Evolutionary conservation across 23 tunicate genomes (phyloP).

Genomic region (Corella eumyota): DNA sequence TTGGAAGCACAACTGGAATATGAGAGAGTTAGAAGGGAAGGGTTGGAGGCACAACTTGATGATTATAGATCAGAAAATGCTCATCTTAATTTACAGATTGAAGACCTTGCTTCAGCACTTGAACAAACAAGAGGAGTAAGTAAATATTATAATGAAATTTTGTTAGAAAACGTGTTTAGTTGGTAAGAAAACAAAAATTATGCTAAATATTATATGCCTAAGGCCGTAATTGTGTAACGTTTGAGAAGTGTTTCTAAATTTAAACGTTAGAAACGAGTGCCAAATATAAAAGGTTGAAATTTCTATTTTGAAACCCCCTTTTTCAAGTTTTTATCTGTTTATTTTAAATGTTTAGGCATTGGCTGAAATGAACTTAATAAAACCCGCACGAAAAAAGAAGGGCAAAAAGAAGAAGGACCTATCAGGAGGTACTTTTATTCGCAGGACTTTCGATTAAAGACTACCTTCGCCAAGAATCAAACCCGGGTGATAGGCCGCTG

Average conservation of each 20-base stretch:
- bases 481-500: no score
- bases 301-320: no score
- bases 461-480: background rate
- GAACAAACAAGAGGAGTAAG: slow-evolving; percentile 58
- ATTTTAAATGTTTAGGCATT: no score
- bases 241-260: no score
- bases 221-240: no score
- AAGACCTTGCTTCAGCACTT: slow-evolving; percentile 36
- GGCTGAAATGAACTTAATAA: slow-evolving; percentile 47
- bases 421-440: slow-evolving; percentile 52
- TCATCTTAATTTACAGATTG: slow-evolving; percentile 60
- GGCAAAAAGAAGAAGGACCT: slow-evolving; percentile 72
- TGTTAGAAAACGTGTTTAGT: background rate
- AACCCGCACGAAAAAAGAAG: slow-evolving; percentile 43
- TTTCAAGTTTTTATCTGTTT: no score
- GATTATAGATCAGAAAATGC: slow-evolving; percentile 79
- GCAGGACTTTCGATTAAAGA: slow-evolving; percentile 40
- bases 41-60: slow-evolving; percentile 64
- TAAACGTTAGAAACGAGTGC: no score
- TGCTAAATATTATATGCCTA: no score
- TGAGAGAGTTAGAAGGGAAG: slow-evolving; percentile 56
- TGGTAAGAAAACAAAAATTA: no score
- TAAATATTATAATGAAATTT: background rate
- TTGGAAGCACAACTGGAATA: slow-evolving; percentile 59
- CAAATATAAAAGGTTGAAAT: no score